phyloP scores from a whole-genome alignment of 1,140 invertebrate genomes.

The Calosoma granatense region DNA sequence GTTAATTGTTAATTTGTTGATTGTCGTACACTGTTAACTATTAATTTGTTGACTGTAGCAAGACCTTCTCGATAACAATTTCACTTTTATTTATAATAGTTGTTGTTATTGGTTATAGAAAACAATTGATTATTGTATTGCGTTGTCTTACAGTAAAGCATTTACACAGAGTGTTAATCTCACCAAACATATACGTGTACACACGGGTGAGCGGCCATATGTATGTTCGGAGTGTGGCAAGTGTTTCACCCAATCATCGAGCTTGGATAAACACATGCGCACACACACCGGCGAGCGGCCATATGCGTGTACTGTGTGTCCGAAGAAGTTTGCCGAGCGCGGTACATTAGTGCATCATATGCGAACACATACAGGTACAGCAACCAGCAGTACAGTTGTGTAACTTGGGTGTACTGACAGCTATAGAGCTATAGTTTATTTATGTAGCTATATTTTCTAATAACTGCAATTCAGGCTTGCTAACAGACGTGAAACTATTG shows the following conservation, averaged over 20 bases:
- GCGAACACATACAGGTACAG: constrained; percentile 15
- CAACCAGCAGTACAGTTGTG: no score
- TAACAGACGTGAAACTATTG: no score
- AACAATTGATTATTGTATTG: neutral
- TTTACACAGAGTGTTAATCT: constrained; percentile 19
- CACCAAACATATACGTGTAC: constrained; percentile 19
- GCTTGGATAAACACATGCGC: constrained; percentile 39
- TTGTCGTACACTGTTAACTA: no score
- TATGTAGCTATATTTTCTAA: no score
- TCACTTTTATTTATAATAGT: no score
- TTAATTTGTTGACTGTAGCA: no score
- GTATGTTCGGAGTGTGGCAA: constrained; percentile 58
- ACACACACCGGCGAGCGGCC: constrained; percentile 71
- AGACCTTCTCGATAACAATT: no score
- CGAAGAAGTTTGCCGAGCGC: constrained; percentile 10
- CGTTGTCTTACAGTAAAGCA: constrained; percentile 17
- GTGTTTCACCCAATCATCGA: constrained; percentile 23
- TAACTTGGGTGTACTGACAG: no score
- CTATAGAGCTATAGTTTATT: no score
- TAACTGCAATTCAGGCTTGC: no score
- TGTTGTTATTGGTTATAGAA: no score
- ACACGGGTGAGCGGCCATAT: constrained; percentile 56
- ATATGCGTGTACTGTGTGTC: constrained; percentile 53
- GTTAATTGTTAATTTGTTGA: no score
- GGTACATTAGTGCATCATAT: constrained; percentile 13